Evolutionary conservation across 2,113 vertebrate species (phyloP), one percentile per base, ranked within the genome.

Genomic region (Gorilla gorilla): DNA sequence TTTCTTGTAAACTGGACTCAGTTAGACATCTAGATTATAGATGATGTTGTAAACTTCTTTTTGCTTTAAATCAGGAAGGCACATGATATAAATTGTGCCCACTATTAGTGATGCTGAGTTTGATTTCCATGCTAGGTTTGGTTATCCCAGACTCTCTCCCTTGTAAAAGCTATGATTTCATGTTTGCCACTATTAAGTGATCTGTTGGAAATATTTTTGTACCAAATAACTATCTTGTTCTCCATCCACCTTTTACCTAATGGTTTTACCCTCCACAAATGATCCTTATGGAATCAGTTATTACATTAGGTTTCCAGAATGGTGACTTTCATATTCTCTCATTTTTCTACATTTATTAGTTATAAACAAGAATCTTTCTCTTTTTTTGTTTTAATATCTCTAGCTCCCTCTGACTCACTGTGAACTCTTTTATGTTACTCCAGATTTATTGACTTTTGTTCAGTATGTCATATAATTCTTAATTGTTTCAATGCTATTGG

Each of bases 21-120:
- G 32, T 85, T 90, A 40, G 81, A 87, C 30, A 73, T 73, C 90
- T 94, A 57, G 40, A 64, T 91, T 68, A 52, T 48, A 55, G 20
- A 30, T 91, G 40, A 88, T 84, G 16, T 17, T 78, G 30, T 84
- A 73, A 86, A 50, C 27, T 95, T 95, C 23, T 59, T 84, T 89
- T 91, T 95, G 43, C 38, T 95, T 90, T 86, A 93, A 93, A 50
- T 95, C 35, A 38, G 45, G 38, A 40, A 66, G 89, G 17, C 66
- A 48, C 27, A 32, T 55, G 55, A 43, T 75, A 32, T 76, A 81
- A 73, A 40, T 83, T 87, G 55, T 55, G 83, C 6, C 32, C 22
- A 48, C 32, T 64, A 64, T 30, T 30, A 64, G 61, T 64, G 61
- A 64, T 64, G 61, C 61, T 64, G 27, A 30, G 61, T 64, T 64